phyloP scores from a whole-genome alignment of 2,113 vertebrate genomes.

The Eudorcas thomsonii region DNA sequence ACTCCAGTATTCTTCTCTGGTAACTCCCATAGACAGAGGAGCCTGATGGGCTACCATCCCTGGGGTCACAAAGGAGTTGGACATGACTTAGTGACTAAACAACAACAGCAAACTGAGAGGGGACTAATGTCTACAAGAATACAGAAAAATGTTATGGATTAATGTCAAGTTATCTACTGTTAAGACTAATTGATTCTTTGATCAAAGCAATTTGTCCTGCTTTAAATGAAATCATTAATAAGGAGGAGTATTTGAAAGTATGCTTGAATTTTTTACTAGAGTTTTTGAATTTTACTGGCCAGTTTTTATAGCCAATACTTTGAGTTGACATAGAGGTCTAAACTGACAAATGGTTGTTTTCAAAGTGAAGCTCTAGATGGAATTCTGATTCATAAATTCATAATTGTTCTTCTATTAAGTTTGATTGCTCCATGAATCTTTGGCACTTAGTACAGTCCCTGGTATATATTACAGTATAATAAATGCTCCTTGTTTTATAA shows the following conservation, averaged over 20 bases:
- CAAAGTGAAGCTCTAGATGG: not conserved
- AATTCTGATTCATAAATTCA: constrained; percentile 3
- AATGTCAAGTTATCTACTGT: not conserved
- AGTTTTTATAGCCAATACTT: constrained; percentile 18
- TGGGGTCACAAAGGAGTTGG: not conserved
- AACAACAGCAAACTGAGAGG: not conserved
- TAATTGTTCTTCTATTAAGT: not conserved
- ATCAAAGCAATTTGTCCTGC: constrained; percentile 20
- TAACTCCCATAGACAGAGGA: not conserved
- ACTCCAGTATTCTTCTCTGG: not conserved
- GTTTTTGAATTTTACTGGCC: not conserved
- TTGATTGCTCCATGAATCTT: not conserved
- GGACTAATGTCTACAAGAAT: not conserved
- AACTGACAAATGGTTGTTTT: constrained; percentile 40
- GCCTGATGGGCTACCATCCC: not conserved
- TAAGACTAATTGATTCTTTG: constrained; percentile 31
- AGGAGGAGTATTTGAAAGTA: not conserved
- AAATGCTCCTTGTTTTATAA: not conserved
- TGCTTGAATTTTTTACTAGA: constrained; percentile 34
- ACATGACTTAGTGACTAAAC: not conserved
- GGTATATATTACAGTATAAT: not conserved
- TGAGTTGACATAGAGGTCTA: constrained; percentile 17
- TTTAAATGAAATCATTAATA: constrained; percentile 34
- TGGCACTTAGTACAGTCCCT: not conserved
- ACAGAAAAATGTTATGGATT: constrained; percentile 37